Evolutionary conservation across 2,888 invertebrate genomes (phyloP), one percentile per base, ranked within the genome.

Genomic region (Erebia epiphron): DNA sequence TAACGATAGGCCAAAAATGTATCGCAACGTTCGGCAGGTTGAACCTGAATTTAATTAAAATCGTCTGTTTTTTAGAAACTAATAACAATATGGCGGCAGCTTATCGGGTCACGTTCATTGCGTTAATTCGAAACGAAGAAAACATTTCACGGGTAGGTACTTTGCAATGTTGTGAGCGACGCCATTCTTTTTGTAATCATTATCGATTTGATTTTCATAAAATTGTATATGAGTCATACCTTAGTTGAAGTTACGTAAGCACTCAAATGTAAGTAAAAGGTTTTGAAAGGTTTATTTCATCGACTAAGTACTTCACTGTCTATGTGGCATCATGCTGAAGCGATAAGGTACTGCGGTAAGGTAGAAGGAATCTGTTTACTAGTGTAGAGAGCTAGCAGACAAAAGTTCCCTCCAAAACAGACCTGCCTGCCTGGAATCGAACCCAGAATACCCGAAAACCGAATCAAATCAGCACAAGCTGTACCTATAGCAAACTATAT

Each of bases 21-120:
- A 50, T 18, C 61, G 70, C 62, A 71, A 68, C 61, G 49, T 62
- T 56, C 46, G 35, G 26, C 71, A 72, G 68, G 68, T 72, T 72
- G 68, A 68, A 69, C 56, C 21, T 54, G 11, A 68, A 16, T n/a
- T 52, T 18, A 67, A 61, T 61, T 52, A 18, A 66, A 61, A 67
- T 41, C 46, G 16, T 58, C 60, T 49, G 43, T 57, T 43, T 46
- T 14, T 35, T 10, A 41, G 35, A 35, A n/a, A 16, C 35, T 68
- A 61, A 61, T 43, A 46, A 46, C 46, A 46, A 46, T 71, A 75
- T 71, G 72, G 72, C 69, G 74, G 74, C 72, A 78, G 81, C 78
- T 86, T 82, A 89, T 87, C 85, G 77, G 74, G 80, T 85, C 90
- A 90, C 91, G 90, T 90, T 73, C 74, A 21, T 73, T 70, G 69